Base-by-base conservation (phyloP, 2,888 invertebrate genomes). In the Orthosia cruda region DNA sequence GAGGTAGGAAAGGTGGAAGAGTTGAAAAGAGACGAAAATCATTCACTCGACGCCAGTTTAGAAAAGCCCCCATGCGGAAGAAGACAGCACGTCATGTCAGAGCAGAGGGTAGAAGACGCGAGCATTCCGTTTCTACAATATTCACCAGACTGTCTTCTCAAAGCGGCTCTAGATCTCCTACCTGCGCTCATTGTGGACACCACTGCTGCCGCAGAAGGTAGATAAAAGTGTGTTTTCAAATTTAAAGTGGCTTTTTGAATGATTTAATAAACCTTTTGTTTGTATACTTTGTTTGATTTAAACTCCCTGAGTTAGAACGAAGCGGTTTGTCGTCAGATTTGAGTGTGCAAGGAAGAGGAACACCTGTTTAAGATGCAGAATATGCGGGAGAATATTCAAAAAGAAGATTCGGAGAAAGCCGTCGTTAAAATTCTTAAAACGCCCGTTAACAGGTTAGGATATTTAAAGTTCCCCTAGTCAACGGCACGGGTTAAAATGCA, bases 141-240 rank as follows among this genome's bases (percentile, higher is more conserved):
- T 90, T 91, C 70, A 89, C 91, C 52, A 89, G 87, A 20, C 32
- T 90, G 7, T 92, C 93, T 3, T 88, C 91, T 7, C 65, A 55
- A 16, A 88, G 75, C 7, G 77, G 84, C 1, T 87, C 85, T 12
- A 74, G 79, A 18, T 77, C 79, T 2, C 83, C 81, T 1, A 77
- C 78, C 1, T 94, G 94, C 76, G 75, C 79, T 49, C 88, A 90
- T 72, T 95, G 95, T 74, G 93, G 94, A 23, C 93, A 94, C 74
- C 92, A 92, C 3, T 92, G 93, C 83, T 93, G 93, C 74, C 89
- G 89, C 70, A 89, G 92, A 93, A 94, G 95, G 95, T 95, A 95
- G 93, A 89, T 65, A 71, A 80, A 73, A 72, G 82, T 84, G 71
- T 87, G 65, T 65, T 70, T 81, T 75, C 74, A 81, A 83, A 82